These are phyloP conservation scores for Nephrotoma appendiculata DNA, from an alignment of 2,888 invertebrate genomes.

Conservation along the genomic window DNA sequence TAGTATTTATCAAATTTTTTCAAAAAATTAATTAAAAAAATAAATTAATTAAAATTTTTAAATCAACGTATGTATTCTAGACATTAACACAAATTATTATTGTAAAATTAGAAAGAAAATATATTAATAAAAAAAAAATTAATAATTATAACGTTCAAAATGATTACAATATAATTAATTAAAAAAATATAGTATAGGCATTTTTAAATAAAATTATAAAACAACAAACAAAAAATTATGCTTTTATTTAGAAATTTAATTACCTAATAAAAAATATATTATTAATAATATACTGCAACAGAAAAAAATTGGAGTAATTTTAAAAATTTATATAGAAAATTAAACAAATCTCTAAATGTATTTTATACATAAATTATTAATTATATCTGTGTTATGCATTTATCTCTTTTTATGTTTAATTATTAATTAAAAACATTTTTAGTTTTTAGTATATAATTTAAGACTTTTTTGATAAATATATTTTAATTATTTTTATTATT, in stretches of 20 bases:
- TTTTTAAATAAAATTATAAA: background rate
- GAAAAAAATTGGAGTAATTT: background rate
- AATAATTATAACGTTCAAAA: background rate
- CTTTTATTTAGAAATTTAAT: background rate
- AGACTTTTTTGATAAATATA: background rate
- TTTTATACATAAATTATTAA: constrained; percentile 4
- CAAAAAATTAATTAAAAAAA: background rate
- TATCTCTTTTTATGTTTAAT: background rate
- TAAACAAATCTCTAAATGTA: constrained; percentile 4
- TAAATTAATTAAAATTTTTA: background rate
- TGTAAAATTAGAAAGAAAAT: background rate
- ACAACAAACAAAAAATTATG: background rate
- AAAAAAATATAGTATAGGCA: background rate
- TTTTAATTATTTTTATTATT: background rate
- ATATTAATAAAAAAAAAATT: background rate
- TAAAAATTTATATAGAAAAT: background rate
- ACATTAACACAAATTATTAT: background rate
- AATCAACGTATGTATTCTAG: background rate
- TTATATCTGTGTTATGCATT: constrained; percentile 2
- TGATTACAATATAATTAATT: background rate
- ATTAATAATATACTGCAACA: too few species aligned
- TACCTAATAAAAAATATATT: background rate
- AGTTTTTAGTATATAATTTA: background rate
- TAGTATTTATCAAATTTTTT: background rate
- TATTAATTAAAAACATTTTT: background rate